A percentile compares a stretch with the other conserved stretches of the same genome.
phyloP scores from a whole-genome alignment of 1,140 invertebrate species.

The Microplitis mediator region DNA sequence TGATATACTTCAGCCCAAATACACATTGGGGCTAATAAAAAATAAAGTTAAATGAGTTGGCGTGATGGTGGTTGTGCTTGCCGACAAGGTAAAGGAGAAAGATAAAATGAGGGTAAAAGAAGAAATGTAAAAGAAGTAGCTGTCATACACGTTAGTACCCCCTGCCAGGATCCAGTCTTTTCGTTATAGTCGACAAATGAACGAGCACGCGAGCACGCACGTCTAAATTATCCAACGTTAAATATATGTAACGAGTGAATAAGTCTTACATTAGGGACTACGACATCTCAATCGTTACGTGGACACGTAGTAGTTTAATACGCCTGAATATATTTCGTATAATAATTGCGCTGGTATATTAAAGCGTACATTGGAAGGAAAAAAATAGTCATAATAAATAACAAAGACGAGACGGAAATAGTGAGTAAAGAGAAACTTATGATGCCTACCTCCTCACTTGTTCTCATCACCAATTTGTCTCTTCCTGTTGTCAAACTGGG shows the following conservation, averaged over 20 bases:
- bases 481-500: slow-evolving; percentile 35
- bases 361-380: background rate
- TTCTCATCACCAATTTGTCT: slow-evolving; percentile 35
- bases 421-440: background rate
- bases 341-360: background rate
- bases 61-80: background rate
- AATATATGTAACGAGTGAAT: slow-evolving; percentile 15
- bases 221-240: slow-evolving; percentile 26
- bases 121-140: slow-evolving; percentile 14
- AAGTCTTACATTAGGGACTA: background rate
- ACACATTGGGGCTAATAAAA: no score
- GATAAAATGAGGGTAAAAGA: background rate
- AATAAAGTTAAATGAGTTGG: no score
- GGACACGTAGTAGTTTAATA: no score
- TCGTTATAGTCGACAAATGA: background rate
- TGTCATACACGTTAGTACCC: slow-evolving; percentile 11
- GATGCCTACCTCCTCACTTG: slow-evolving; percentile 1
- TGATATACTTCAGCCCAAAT: background rate
- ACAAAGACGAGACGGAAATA: background rate
- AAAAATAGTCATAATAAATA: no score
- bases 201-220: slow-evolving; percentile 24
- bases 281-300: slow-evolving; percentile 29
- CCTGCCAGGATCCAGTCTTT: background rate
- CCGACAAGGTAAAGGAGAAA: background rate
- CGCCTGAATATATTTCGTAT: background rate